phyloP scores from a whole-genome alignment of 2,113 vertebrate genomes.

The Gila orcuttii region DNA sequence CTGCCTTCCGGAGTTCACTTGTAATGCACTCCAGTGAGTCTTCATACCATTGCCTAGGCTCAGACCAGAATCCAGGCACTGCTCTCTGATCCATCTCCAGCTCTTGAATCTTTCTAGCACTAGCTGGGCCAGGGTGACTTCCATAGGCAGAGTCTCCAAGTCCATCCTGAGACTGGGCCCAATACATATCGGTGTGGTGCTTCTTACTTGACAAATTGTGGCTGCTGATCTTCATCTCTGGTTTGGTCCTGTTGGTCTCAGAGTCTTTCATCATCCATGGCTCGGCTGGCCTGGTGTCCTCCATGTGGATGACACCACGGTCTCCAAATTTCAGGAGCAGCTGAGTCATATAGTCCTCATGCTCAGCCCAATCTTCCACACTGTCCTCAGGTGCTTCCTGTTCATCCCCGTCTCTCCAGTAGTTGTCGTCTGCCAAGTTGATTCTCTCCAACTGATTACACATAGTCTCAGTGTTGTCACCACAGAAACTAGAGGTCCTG shows the following conservation, averaged over 20 bases:
- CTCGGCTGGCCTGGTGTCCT: slow-evolving; percentile 77
- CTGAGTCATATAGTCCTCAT: slow-evolving; percentile 98
- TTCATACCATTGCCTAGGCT: slow-evolving; percentile 86
- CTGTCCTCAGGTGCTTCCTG: slow-evolving; percentile 84
- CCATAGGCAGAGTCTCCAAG: slow-evolving; percentile 95
- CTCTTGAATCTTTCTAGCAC: slow-evolving; percentile 91
- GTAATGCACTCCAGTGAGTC: slow-evolving; percentile 90
- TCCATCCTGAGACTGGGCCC: slow-evolving; percentile 94
- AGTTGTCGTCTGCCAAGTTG: slow-evolving; percentile 82
- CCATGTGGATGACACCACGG: slow-evolving; percentile 85
- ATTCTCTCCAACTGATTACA: slow-evolving; percentile 85
- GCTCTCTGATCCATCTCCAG: slow-evolving; percentile 86
- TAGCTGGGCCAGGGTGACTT: slow-evolving; percentile 92
- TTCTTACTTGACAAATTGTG: slow-evolving; percentile 86
- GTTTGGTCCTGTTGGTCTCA: slow-evolving; percentile 74
- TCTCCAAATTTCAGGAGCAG: slow-evolving; percentile 94
- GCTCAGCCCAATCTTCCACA: slow-evolving; percentile 94
- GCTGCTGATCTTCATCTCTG: slow-evolving; percentile 77
- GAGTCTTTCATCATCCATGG: slow-evolving; percentile 83
- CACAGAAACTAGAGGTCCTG: slow-evolving; percentile 78
- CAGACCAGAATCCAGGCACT: slow-evolving; percentile 77
- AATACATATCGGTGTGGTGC: slow-evolving; percentile 90
- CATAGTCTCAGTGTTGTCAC: slow-evolving; percentile 81
- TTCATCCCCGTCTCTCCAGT: slow-evolving; percentile 88
- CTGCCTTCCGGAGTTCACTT: slow-evolving; percentile 86